phyloP scores from a whole-genome alignment of 2,113 vertebrate genomes.

The Plestiodon gilberti region DNA sequence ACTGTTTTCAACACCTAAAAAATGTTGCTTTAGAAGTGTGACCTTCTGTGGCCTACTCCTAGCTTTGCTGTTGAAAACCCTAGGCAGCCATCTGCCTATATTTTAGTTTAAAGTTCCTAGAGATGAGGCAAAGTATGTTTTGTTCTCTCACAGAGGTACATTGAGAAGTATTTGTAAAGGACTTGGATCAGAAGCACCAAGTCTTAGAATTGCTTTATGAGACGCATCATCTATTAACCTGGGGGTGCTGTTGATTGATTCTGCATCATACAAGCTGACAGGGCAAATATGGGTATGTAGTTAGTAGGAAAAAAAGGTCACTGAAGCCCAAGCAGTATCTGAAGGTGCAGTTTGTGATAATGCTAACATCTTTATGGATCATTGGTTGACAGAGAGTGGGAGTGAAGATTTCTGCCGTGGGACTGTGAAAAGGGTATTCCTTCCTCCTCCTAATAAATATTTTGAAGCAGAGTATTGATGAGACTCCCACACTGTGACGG shows the following conservation, averaged over 20 bases:
- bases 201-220: not conserved
- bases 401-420: not conserved
- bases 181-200: not conserved
- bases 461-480: not conserved
- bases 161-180: not conserved
- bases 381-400: not conserved
- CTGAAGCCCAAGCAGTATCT: not conserved
- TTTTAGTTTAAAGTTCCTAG: constrained; percentile 1
- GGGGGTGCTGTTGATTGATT: not conserved
- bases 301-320: not conserved
- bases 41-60: not conserved
- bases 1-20: not conserved
- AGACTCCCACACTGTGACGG: not conserved
- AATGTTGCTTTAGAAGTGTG: not conserved
- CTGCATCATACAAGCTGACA: not conserved
- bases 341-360: not conserved
- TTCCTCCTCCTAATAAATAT: not conserved
- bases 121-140: not conserved
- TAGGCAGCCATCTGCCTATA: not conserved
- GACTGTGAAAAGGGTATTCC: not conserved
- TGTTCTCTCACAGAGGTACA: not conserved
- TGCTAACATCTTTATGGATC: not conserved
- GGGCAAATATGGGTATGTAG: not conserved
- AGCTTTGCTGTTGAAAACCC: not conserved
- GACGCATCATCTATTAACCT: constrained; percentile 19